Percentiles rank a stretch among this genome's conserved stretches.
These are phyloP conservation scores for Tipula helvola DNA, from an alignment of 2,888 invertebrate genomes.

Conservation along the genomic window DNA sequence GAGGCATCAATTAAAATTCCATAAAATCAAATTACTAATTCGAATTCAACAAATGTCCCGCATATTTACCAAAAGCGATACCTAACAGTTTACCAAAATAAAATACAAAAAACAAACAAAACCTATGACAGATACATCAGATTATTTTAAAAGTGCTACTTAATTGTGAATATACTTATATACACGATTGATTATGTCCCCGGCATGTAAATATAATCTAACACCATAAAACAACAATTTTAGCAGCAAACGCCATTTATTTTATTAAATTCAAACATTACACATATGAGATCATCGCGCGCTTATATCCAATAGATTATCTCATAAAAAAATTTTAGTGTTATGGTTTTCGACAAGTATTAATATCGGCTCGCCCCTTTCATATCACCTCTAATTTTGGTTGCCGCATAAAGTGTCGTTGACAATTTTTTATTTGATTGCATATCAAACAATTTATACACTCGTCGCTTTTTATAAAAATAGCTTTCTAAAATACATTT, in stretches of 20 bases:
- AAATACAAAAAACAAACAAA: not conserved
- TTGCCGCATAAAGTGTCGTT: not conserved
- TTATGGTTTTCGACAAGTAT: not conserved
- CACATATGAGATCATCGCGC: not conserved
- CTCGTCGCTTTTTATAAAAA: not conserved
- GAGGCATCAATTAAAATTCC: not conserved
- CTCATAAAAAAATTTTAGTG: not conserved
- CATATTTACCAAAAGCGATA: not conserved
- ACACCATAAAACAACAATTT: not conserved
- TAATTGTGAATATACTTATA: not conserved
- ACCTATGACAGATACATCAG: not conserved
- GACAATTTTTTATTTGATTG: not conserved
- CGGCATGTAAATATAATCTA: not conserved
- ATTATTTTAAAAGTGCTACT: not conserved
- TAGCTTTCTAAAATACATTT: not conserved
- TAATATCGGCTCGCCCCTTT: not conserved
- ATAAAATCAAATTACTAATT: not conserved
- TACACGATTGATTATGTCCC: not conserved
- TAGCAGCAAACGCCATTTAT: not conserved
- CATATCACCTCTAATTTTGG: not conserved
- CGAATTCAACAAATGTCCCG: not conserved
- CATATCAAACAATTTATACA: not conserved
- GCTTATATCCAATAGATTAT: not conserved
- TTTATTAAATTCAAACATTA: not conserved
- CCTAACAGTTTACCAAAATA: not conserved